Evolutionary conservation across 2,113 vertebrate species (phyloP).

Genomic region (Bubalus kerabau): DNA sequence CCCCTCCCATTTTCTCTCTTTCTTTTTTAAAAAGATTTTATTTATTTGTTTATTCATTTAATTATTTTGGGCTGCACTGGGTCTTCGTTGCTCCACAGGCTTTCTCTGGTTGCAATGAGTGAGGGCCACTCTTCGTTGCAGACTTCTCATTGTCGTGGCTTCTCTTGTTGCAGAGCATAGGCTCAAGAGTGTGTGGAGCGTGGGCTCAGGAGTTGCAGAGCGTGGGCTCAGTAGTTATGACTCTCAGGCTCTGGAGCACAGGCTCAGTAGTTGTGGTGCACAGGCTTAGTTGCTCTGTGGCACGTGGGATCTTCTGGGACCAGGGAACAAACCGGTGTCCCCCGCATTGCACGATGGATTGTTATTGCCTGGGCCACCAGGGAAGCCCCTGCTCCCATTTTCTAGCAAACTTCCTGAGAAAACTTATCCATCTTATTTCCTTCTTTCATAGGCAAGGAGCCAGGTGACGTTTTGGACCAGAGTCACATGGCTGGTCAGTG

Average conservation of each 20-base stretch:
- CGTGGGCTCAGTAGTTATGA: neutral
- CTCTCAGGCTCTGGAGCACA: neutral
- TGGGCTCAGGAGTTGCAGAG: neutral
- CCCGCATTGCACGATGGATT: neutral
- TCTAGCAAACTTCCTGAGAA: neutral
- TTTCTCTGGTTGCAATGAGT: neutral
- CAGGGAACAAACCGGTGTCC: neutral
- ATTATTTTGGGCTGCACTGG: neutral
- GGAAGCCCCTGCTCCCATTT: neutral
- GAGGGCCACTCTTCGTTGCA: neutral
- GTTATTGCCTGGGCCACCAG: neutral
- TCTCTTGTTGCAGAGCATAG: neutral
- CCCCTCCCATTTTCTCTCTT: fast-evolving
- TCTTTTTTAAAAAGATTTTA: neutral
- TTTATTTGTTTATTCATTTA: neutral
- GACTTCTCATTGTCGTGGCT: neutral
- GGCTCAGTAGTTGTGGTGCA: neutral
- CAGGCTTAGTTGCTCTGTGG: neutral
- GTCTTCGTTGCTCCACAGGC: neutral
- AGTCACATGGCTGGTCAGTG: neutral
- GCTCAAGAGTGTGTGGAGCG: too few species aligned
- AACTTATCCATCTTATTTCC: neutral
- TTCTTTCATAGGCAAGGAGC: neutral
- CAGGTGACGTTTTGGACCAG: neutral
- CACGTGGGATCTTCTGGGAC: neutral